A percentile compares a stretch with the other conserved stretches of the same genome.
These are phyloP conservation scores for Monoplex corrugatus DNA, from an alignment of 2,888 invertebrate species.

Conservation along the genomic window DNA sequence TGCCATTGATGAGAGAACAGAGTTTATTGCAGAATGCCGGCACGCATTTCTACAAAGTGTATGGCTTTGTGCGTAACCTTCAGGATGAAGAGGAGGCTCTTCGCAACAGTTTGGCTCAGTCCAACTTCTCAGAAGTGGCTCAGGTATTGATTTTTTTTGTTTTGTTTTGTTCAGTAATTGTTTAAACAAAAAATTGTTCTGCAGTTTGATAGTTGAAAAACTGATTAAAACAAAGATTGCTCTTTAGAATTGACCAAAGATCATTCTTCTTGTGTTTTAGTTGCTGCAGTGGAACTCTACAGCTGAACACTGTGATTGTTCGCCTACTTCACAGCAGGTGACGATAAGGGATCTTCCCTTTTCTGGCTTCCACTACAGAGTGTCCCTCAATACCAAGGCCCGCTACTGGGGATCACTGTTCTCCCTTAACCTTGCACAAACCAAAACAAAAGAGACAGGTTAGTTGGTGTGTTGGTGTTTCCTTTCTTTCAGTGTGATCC, in stretches of 20 bases:
- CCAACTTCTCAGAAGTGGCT: not conserved
- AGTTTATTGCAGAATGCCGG: not conserved
- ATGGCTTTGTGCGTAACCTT: slow-evolving; percentile 20
- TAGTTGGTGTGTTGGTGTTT: not conserved
- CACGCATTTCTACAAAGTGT: not conserved
- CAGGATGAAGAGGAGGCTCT: not conserved
- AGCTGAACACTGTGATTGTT: not conserved
- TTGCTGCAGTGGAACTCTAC: not conserved
- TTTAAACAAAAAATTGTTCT: too few relatives aligned
- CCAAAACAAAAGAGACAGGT: not conserved
- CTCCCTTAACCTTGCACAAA: not conserved
- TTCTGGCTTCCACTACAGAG: not conserved
- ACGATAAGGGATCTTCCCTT: not conserved
- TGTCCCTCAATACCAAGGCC: not conserved
- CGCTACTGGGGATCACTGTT: not conserved
- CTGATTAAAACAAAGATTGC: too few relatives aligned
- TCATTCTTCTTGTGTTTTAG: not conserved
- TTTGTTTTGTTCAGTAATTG: too few relatives aligned
- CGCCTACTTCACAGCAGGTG: not conserved
- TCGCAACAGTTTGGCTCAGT: not conserved
- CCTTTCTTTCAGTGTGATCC: too few relatives aligned
- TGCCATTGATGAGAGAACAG: not conserved
- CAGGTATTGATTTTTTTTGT: not conserved
- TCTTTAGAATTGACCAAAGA: too few relatives aligned
- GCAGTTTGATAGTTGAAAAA: too few relatives aligned